Base-by-base conservation (phyloP, 2,888 invertebrate genomes). In the Scelioninae gen. 1 region DNA sequence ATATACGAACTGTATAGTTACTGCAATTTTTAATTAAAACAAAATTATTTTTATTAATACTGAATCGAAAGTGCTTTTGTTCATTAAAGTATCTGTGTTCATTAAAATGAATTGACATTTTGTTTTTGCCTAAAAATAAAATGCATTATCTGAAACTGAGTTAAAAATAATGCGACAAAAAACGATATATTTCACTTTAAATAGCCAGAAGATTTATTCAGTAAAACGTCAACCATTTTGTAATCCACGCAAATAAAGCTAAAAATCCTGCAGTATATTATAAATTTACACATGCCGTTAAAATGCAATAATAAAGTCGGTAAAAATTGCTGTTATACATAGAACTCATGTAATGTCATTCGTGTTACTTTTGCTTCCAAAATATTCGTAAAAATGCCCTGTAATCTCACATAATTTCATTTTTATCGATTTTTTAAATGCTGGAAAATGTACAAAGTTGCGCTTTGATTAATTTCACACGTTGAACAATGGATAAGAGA, bases 391-490 rank as follows among this genome's bases (percentile, higher is more conserved):
- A 16, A 47, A 16, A 0, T 47, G 7, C 16, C 47, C 4, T 16
- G 47, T 47, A 47, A 47, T 11, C 45, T 47, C 8, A 15, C 0
- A 47, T 47, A 16, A 47, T 47, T 47, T 16, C 8, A 47, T 47
- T 47, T 16, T 6, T 10, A 47, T 47, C 16, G 47, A 47, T 47
- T 47, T 47, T 47, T 47, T 47, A 47, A 47, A 16, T 47, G 47
- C 7, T 10, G 47, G 3, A 6, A 47, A 16, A 47, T 47, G 16
- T 47, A 47, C 16, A 7, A 16, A 7, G 7, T 5, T 47, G 7
- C 16, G 47, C 16, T 16, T 16, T 16, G n/a, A 47, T 47, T 16
- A 47, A 47, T 47, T 47, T 47, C 47, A 47, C 15, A 16, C 10
- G 7, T 8, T 47, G 38, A 5, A 34, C 34, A 34, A 34, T 34